Percentiles rank a stretch among this genome's conserved stretches.
These are phyloP conservation scores for Sicus ferrugineus DNA, from an alignment of 2,888 invertebrate species.

Conservation along the genomic window DNA sequence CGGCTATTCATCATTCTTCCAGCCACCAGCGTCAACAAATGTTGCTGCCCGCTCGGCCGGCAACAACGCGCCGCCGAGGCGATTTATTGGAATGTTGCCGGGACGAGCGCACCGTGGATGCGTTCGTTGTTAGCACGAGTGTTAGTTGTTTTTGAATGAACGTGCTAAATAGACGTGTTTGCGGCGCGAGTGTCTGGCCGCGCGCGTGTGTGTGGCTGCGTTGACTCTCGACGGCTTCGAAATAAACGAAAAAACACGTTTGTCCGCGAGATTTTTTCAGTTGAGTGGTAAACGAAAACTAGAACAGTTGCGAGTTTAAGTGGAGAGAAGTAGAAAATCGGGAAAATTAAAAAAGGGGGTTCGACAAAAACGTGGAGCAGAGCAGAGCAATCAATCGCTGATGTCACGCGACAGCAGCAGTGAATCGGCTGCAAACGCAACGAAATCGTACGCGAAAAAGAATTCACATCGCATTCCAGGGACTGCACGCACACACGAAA, in stretches of 20 bases:
- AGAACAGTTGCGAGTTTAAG: too few relatives aligned
- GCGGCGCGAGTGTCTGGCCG: constrained; percentile 31
- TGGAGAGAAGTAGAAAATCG: neutral
- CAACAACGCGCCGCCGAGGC: constrained; percentile 52
- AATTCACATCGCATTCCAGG: constrained; percentile 7
- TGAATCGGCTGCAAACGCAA: neutral
- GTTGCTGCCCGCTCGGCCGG: constrained; percentile 42
- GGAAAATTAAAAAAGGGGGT: neutral
- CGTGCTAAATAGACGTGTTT: constrained; percentile 63
- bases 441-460: neutral
- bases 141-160: constrained; percentile 63
- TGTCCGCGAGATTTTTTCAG: too few relatives aligned
- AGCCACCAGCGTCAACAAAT: constrained; percentile 41
- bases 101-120: constrained; percentile 52
- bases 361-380: neutral
- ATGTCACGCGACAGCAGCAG: too few relatives aligned
- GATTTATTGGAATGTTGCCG: constrained; percentile 60
- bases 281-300: too few relatives aligned
- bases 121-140: constrained; percentile 49
- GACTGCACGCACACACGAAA: neutral
- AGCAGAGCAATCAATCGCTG: too few relatives aligned
- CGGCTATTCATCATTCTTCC: constrained; percentile 45
- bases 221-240: neutral
- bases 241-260: too few relatives aligned
- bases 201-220: constrained; percentile 6